Percentiles rank a stretch among this genome's conserved stretches.
These are phyloP conservation scores for Melospiza georgiana DNA, from an alignment of 2,113 vertebrate species.

Conservation along the genomic window DNA sequence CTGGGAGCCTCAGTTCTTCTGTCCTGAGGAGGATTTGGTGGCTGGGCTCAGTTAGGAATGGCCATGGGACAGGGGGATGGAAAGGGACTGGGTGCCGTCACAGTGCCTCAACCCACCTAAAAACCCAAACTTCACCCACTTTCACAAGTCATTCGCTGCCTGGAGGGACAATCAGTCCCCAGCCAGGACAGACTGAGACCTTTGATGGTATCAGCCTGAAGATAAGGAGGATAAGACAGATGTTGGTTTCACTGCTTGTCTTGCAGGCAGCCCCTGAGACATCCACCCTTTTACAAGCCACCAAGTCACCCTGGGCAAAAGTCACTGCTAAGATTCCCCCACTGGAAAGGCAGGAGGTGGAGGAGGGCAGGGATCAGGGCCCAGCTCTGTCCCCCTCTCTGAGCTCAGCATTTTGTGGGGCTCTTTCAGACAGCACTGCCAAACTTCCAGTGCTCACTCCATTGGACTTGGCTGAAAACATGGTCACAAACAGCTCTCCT, in stretches of 20 bases:
- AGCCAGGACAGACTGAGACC: background rate
- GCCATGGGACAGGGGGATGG: accelerated
- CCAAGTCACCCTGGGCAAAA: background rate
- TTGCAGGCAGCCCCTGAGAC: background rate
- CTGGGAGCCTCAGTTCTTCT: background rate
- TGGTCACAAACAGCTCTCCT: background rate
- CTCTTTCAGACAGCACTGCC: background rate
- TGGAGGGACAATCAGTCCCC: background rate
- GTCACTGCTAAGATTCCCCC: background rate
- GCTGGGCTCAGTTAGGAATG: background rate
- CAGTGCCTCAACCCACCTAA: background rate
- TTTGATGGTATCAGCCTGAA: background rate
- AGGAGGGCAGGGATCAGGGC: background rate
- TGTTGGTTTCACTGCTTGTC: background rate
- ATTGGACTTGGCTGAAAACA: background rate
- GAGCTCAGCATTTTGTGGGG: background rate
- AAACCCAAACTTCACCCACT: background rate
- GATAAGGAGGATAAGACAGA: background rate
- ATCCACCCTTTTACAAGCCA: background rate
- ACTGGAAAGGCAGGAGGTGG: background rate
- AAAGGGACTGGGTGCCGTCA: background rate
- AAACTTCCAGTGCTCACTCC: background rate
- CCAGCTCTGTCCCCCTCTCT: background rate
- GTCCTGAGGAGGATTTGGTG: background rate
- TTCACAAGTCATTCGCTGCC: background rate